Percentiles rank a stretch among this genome's conserved stretches.
phyloP scores from a whole-genome alignment of 2,888 invertebrate species.

The Eupithecia dodoneata region DNA sequence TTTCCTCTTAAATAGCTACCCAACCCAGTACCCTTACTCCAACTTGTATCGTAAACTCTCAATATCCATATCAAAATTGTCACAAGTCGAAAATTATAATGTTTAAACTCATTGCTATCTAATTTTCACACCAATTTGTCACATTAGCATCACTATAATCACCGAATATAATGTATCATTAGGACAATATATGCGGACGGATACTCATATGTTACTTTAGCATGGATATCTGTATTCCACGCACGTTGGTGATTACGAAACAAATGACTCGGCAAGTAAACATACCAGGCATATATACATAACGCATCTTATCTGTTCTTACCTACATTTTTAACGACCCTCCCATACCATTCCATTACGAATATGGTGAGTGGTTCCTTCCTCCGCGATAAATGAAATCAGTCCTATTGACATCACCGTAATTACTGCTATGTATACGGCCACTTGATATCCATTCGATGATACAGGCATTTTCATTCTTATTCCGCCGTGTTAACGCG shows the following conservation, averaged over 20 bases:
- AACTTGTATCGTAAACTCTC: neutral
- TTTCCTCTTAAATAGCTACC: neutral
- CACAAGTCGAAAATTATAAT: neutral
- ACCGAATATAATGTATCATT: neutral
- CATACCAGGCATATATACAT: conserved; percentile 7
- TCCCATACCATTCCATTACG: conserved; percentile 29
- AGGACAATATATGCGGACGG: neutral
- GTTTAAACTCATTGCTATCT: neutral
- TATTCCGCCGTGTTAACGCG: conserved; percentile 19
- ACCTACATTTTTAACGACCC: conserved; percentile 6
- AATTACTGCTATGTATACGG: conserved; percentile 17
- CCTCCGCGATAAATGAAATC: conserved; percentile 24
- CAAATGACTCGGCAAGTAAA: conserved; percentile 11
- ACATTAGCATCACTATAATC: neutral
- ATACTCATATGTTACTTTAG: neutral
- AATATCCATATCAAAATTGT: neutral
- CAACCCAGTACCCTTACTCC: neutral
- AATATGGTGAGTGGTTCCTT: conserved; percentile 19
- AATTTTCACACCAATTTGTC: neutral
- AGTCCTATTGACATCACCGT: conserved; percentile 22
- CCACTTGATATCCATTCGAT: conserved; percentile 18
- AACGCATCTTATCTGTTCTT: neutral
- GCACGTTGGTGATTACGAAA: conserved; percentile 6
- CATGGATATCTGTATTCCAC: neutral
- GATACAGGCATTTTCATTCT: conserved; percentile 14